Conservation (phyloP, 2,797 vertebrate genomes). For the Sebastes aleutianus region DNA sequence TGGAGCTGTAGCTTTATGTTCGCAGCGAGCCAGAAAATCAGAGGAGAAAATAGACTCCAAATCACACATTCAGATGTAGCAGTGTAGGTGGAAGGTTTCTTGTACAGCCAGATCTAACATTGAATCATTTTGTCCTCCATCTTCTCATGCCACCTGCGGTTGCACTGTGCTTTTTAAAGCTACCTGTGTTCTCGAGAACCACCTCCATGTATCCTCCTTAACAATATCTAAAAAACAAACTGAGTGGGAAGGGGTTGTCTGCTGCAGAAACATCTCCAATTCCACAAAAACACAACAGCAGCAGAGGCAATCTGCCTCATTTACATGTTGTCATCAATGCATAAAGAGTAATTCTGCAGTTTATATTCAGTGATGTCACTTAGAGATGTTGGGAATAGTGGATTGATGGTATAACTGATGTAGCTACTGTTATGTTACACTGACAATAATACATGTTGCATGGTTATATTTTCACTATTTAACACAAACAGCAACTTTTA, state of each 20-base stretch:
- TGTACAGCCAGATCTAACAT: slow-evolving; percentile 52
- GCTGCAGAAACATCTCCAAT: not conserved
- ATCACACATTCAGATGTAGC: slow-evolving; percentile 65
- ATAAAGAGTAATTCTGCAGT: not conserved
- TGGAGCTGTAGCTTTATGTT: slow-evolving; percentile 40
- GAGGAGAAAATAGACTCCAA: slow-evolving; percentile 64
- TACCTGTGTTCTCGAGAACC: slow-evolving; percentile 41
- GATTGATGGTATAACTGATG: not conserved
- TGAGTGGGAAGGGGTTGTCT: not conserved
- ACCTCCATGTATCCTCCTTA: slow-evolving; percentile 32
- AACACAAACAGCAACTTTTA: not conserved
- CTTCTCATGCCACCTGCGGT: slow-evolving; percentile 53
- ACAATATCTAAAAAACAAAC: slow-evolving; percentile 19
- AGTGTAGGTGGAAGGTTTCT: slow-evolving; percentile 68
- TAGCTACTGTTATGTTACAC: not conserved
- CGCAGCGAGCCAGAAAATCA: slow-evolving; percentile 49
- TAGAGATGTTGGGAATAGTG: not conserved
- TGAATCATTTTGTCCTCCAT: slow-evolving; percentile 57
- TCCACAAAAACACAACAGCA: not conserved
- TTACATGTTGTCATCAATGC: not conserved
- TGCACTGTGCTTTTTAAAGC: slow-evolving; percentile 40
- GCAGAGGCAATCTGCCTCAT: not conserved
- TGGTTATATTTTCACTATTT: not conserved
- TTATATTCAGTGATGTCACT: not conserved
- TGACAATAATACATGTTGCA: not conserved